Evolutionary conservation across 2,113 vertebrate genomes (phyloP).

Genomic region (Ammodytes dubius): DNA sequence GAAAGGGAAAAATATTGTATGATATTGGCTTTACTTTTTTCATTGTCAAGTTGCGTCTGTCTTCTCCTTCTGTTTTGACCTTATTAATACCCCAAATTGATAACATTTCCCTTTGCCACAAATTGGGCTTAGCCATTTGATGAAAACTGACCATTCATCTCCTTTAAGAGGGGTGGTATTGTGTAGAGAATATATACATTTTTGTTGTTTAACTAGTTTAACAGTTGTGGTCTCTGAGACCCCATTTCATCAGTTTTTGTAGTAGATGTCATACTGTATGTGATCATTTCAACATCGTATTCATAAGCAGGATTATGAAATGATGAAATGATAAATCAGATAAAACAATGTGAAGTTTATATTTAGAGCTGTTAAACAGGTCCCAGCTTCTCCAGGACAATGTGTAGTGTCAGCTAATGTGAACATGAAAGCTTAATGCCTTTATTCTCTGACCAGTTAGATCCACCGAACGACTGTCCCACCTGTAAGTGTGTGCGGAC

Average conservation of each 20-base stretch:
- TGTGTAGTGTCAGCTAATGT: neutral
- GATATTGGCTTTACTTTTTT: neutral
- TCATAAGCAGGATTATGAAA: neutral
- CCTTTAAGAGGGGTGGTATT: neutral
- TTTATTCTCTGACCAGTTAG: neutral
- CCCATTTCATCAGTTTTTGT: neutral
- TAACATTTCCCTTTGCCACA: neutral
- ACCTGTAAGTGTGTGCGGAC: slow-evolving; percentile 97
- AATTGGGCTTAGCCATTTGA: neutral
- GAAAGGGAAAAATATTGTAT: neutral
- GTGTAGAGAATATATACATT: neutral
- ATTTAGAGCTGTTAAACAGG: neutral
- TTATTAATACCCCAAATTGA: neutral
- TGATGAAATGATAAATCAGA: neutral
- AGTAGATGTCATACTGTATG: neutral
- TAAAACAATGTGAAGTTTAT: neutral
- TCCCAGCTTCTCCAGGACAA: neutral
- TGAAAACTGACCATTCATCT: too few species aligned
- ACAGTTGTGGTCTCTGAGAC: neutral
- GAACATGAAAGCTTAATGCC: neutral
- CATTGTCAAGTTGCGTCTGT: neutral
- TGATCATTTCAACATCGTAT: neutral
- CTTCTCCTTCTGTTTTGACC: neutral
- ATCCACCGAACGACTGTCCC: slow-evolving; percentile 21
- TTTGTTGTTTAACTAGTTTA: neutral